These are phyloP conservation scores for Lasioglossum malachurum DNA, from an alignment of 2,888 invertebrate species.

Conservation along the genomic window DNA sequence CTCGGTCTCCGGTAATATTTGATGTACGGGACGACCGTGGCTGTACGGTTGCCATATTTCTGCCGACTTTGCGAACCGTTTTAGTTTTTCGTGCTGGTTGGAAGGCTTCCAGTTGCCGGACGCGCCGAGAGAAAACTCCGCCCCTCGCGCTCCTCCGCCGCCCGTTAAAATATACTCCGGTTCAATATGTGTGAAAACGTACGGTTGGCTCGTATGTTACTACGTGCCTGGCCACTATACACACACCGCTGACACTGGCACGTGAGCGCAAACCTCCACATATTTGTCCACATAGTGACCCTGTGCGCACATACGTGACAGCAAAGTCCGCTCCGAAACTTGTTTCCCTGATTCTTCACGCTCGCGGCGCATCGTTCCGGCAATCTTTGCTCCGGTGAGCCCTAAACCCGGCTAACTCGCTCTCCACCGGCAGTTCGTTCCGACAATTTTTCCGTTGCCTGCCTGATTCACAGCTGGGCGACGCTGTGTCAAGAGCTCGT, in stretches of 20 bases:
- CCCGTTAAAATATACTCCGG: conserved; percentile 74
- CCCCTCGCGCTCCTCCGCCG: neutral
- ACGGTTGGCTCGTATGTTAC: conserved; percentile 71
- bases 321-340: conserved; percentile 60
- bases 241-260: neutral
- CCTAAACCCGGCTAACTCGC: neutral
- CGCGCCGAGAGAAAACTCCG: conserved; percentile 45
- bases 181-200: conserved; percentile 79
- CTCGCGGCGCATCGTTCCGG: neutral
- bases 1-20: conserved; percentile 76
- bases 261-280: conserved; percentile 6
- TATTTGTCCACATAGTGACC: conserved; percentile 56
- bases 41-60: conserved; percentile 80
- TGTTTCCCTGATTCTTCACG: conserved; percentile 23
- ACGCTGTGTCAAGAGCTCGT: neutral
- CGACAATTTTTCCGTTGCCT: neutral
- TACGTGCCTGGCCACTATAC: conserved; percentile 31
- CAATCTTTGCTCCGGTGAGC: neutral
- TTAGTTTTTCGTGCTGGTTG: conserved; percentile 81
- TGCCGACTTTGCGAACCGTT: conserved; percentile 81
- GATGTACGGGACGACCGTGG: conserved; percentile 77
- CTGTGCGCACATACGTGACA: conserved; percentile 50
- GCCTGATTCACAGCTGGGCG: neutral
- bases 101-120: conserved; percentile 78
- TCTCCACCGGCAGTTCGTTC: neutral